Base-by-base conservation (phyloP, 2,888 invertebrate genomes). In the Ectobius pallidus region DNA sequence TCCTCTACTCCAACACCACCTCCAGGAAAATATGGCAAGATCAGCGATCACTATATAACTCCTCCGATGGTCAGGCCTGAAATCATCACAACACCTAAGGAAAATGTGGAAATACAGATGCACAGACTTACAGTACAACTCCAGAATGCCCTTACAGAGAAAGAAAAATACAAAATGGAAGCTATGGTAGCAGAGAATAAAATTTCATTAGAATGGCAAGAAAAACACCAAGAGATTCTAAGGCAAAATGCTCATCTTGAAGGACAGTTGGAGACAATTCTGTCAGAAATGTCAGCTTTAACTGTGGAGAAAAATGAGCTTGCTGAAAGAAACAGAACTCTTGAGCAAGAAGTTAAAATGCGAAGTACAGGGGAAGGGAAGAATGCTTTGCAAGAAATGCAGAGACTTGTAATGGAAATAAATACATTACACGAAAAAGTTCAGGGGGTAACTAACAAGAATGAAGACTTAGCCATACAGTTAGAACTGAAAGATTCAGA, bases 161-260 rank as follows among this genome's bases (percentile, higher is more conserved):
- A 68, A 55, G 75, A 75, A 52, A 75, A 71, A 69, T 70, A 58
- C 46, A 73, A 25, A 71, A 22, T 72, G 11, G 67, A 49, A 55
- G 39, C 61, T 9, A 25, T 55, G 34, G 71, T 39, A 67, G 55
- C 58, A 32, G 39, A 58, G 44, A 55, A 32, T n/a, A 74, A 65
- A 44, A 16, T 52, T 22, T n/a, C 46, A 30, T 22, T 72, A 63
- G 69, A 74, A 67, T 75, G 72, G 71, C 72, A 75, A 52, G 72
- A 67, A 16, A 75, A 73, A 61, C 68, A 67, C 42, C 75, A 75
- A 62, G 74, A 74, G 18, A 52, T 69, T 18, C 34, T 73, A 46
- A 55, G 74, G 9, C 71, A 74, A 34, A 74, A 76, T 68, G 73
- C 73, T 25, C 69, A 73, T 30, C 16, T 61, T 9, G 76, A 76